phyloP scores from a whole-genome alignment of 2,797 vertebrate genomes.

The Leuciscus waleckii region DNA sequence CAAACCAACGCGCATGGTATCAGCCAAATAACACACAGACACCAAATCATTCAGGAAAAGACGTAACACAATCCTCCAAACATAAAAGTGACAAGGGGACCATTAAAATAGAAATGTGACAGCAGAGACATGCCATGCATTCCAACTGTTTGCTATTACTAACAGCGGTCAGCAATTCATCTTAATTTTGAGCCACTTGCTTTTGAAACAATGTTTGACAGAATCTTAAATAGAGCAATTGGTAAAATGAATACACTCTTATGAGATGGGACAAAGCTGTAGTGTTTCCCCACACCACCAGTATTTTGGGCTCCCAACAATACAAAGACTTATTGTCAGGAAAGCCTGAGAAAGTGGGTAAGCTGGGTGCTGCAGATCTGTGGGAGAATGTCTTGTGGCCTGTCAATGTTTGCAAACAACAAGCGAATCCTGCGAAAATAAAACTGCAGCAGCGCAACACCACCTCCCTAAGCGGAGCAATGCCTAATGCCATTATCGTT shows the following conservation, averaged over 20 bases:
- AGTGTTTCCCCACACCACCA: constrained; percentile 43
- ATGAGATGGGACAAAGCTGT: constrained; percentile 43
- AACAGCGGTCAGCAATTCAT: constrained; percentile 43
- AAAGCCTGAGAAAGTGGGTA: constrained; percentile 48
- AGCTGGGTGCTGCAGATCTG: constrained; percentile 38
- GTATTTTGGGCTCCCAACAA: constrained; percentile 37
- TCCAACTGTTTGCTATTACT: constrained; percentile 51
- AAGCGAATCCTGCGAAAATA: constrained; percentile 50
- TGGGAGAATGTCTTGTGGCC: constrained; percentile 51
- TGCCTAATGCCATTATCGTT: constrained; percentile 28
- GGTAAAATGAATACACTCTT: constrained; percentile 39
- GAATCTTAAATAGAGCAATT: constrained; percentile 15
- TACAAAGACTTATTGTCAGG: constrained; percentile 51
- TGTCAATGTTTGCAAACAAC: constrained; percentile 62
- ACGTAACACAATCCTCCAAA: constrained; percentile 54
- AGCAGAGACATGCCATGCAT: constrained; percentile 52
- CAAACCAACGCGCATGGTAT: constrained; percentile 30
- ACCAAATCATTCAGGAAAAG: constrained; percentile 45
- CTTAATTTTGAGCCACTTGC: constrained; percentile 39
- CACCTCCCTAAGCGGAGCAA: neutral
- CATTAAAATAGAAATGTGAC: constrained; percentile 56
- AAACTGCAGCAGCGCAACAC: neutral
- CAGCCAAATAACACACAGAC: constrained; percentile 54
- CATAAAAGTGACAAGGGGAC: constrained; percentile 56
- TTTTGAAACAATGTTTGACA: constrained; percentile 29